A percentile compares a stretch with the other conserved stretches of the same genome.
phyloP scores from a whole-genome alignment of 2,797 vertebrate genomes.

The Columba guinea region DNA sequence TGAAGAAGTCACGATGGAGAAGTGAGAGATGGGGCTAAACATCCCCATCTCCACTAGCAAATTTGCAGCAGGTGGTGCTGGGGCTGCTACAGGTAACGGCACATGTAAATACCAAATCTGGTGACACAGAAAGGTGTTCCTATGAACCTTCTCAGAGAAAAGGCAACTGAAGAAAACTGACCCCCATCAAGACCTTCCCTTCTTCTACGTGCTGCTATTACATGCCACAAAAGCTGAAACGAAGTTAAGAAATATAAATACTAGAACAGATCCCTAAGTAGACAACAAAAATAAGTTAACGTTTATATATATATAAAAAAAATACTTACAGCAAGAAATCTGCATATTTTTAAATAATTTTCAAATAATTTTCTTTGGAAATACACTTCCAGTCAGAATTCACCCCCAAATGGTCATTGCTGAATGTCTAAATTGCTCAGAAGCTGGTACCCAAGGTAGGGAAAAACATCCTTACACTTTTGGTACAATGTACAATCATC shows the following conservation, averaged over 20 bases:
- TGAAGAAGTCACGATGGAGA: not conserved
- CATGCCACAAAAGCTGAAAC: not conserved
- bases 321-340: constrained; percentile 60
- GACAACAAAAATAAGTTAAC: constrained; percentile 53
- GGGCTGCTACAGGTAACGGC: not conserved
- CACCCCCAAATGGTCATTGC: not conserved
- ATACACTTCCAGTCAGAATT: constrained; percentile 22
- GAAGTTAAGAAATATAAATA: constrained; percentile 15
- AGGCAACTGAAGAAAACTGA: not conserved
- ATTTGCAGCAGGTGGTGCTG: not conserved
- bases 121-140: not conserved
- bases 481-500: not conserved
- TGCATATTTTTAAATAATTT: constrained; percentile 55
- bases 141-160: not conserved
- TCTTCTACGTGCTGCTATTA: not conserved
- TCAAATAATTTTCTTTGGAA: constrained; percentile 70
- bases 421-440: not conserved
- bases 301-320: constrained; percentile 53
- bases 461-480: not conserved
- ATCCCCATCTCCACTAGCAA: not conserved
- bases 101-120: not conserved
- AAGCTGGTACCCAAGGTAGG: not conserved
- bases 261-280: constrained; percentile 13
- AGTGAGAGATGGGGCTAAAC: not conserved
- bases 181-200: not conserved